A percentile compares a stretch with the other conserved stretches of the same genome.
Evolutionary conservation across 1,140 invertebrate genomes (phyloP).

Genomic region (Hypsibius dujardini): DNA sequence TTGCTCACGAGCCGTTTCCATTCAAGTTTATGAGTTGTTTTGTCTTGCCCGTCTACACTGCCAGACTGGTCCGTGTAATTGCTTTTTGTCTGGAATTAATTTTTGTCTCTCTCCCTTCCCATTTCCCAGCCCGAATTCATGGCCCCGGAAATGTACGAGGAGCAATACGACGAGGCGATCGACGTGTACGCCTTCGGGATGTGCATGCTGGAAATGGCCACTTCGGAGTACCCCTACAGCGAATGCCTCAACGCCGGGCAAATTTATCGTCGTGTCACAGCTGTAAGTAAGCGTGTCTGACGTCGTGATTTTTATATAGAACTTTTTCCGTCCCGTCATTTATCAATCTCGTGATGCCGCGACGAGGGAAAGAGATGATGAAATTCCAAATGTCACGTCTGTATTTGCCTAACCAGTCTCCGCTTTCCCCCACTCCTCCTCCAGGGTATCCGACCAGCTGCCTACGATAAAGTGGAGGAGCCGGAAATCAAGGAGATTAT

Average conservation of each 20-base stretch:
- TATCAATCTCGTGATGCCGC: not conserved
- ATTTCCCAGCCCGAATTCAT: slow-evolving; percentile 89
- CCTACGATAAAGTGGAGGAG: slow-evolving; percentile 87
- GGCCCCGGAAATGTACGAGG: slow-evolving; percentile 99
- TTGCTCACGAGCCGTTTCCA: not conserved
- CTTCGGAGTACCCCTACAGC: slow-evolving; percentile 97
- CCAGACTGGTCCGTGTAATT: slow-evolving; percentile 1
- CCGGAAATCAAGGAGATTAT: slow-evolving; percentile 89
- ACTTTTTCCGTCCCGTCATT: no score
- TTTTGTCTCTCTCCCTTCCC: slow-evolving; percentile 24
- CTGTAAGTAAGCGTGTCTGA: slow-evolving; percentile 46
- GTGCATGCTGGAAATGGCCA: slow-evolving; percentile 99
- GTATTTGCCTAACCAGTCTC: slow-evolving; percentile 15
- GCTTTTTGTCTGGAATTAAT: not conserved
- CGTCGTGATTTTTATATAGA: slow-evolving; percentile 17
- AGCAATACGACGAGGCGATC: slow-evolving; percentile 96
- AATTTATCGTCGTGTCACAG: slow-evolving; percentile 96
- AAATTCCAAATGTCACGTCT: slow-evolving; percentile 11
- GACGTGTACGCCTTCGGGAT: slow-evolving; percentile 99
- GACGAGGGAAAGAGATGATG: not conserved
- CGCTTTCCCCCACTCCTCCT: slow-evolving; percentile 28
- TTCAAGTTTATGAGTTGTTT: slow-evolving; percentile 5
- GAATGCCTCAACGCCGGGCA: slow-evolving; percentile 95
- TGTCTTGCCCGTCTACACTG: not conserved
- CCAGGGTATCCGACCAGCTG: slow-evolving; percentile 82